Percentiles rank a stretch among this genome's conserved stretches.
These are phyloP conservation scores for Athripsodes cinereus DNA, from an alignment of 2,888 invertebrate genomes.

Conservation along the genomic window DNA sequence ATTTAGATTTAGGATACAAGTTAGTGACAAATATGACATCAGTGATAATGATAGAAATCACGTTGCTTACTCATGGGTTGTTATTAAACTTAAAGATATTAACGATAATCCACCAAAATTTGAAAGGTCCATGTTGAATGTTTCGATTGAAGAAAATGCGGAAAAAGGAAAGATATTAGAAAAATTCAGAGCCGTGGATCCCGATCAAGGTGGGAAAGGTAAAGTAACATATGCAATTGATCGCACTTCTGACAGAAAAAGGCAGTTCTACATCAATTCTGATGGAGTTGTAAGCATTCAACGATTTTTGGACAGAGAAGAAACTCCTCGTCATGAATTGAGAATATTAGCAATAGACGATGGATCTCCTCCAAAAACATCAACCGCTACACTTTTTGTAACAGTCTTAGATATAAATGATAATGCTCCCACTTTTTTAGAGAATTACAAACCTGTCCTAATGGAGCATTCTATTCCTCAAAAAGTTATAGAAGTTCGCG, in stretches of 20 bases:
- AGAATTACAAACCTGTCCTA: conserved; percentile 43
- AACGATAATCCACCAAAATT: conserved; percentile 56
- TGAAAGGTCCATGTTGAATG: conserved; percentile 55
- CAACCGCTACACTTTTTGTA: conserved; percentile 67
- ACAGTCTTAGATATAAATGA: conserved; percentile 62
- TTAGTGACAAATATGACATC: conserved; percentile 53
- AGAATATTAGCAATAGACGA: conserved; percentile 74
- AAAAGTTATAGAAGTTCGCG: conserved; percentile 41
- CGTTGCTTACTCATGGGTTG: conserved; percentile 64
- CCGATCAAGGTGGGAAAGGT: conserved; percentile 68
- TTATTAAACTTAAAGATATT: conserved; percentile 50
- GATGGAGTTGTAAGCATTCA: conserved; percentile 72
- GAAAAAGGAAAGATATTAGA: conserved; percentile 64
- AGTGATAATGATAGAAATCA: conserved; percentile 74
- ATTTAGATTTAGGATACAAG: conserved; percentile 44
- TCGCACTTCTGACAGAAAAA: conserved; percentile 63
- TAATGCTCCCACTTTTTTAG: conserved; percentile 42
- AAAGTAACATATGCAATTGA: conserved; percentile 66
- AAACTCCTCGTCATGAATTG: conserved; percentile 69
- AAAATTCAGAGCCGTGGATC: conserved; percentile 71
- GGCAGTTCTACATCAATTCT: conserved; percentile 70
- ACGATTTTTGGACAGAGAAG: conserved; percentile 66
- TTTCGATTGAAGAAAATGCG: conserved; percentile 65
- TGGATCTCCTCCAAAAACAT: conserved; percentile 66
- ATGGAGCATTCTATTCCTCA: conserved; percentile 48